Evolutionary conservation across 2,113 vertebrate genomes (phyloP), one percentile per base, ranked within the genome.

Genomic region (Dicentrarchus labrax): DNA sequence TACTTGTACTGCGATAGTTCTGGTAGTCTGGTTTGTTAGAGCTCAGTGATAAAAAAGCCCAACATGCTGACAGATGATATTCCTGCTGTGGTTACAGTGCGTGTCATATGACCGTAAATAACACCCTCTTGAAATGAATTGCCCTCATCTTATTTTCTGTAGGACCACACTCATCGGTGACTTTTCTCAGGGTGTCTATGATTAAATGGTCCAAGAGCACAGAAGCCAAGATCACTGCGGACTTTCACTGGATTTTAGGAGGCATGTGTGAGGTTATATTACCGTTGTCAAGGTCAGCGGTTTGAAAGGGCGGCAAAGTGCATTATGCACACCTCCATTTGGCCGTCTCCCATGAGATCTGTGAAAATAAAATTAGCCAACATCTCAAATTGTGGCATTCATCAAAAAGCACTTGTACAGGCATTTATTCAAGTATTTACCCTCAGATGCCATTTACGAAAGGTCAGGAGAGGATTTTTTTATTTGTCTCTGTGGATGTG

Each of bases 341-440:
- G 62, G 41, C 62, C 7, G 22, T 64, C 30, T 89, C 91, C 80
- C 82, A 17, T 56, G 85, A 91, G 89, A 91, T 85, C 75, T 75
- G 78, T 75, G 64, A 89, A 91, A 94, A 91, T 89, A 83, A 94
- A 93, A 94, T 93, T 73, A 91, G 86, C 83, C 76, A 74, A 82
- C 89, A 74, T 81, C 92, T 91, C 79, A 78, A 76, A 91, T 85
- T 81, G 87, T 91, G 62, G 80, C 88, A 90, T 94, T 93, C 85
- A 93, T 91, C 91, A 93, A 86, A 93, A 92, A 79, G 86, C 90
- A 77, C 86, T 89, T 45, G 75, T 78, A 73, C 77, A 82, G 84
- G 82, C 91, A 78, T 90, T 92, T 89, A 90, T 90, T 93, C 85
- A 90, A 85, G 86, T 91, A 83, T 92, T 90, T 86, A 88, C 80